phyloP scores from a whole-genome alignment of 2,113 vertebrate species.

The Neofelis nebulosa region DNA sequence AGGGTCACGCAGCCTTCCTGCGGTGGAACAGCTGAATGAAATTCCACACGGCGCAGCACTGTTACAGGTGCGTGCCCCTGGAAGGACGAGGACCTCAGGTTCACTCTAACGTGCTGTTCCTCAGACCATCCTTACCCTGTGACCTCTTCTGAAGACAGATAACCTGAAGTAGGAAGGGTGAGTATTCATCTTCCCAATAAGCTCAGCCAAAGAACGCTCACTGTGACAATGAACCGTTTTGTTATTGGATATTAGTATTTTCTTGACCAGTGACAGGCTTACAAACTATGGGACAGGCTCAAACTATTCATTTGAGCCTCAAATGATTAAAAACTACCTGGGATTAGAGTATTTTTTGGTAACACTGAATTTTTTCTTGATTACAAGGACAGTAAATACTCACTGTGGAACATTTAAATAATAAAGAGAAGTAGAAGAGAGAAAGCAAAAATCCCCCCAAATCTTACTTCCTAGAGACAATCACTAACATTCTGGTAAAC shows the following conservation, averaged over 20 bases:
- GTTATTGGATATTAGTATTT: background rate
- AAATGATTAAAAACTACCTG: background rate
- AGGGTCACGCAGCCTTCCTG: background rate
- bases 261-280: background rate
- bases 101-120: background rate
- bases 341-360: background rate
- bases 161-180: background rate
- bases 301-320: background rate
- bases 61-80: rapidly evolving
- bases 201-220: background rate
- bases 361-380: background rate
- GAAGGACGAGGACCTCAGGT: background rate
- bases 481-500: background rate
- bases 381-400: background rate
- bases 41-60: rapidly evolving
- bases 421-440: background rate
- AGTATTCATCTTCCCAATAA: background rate
- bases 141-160: background rate
- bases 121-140: background rate
- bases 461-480: background rate
- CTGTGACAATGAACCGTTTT: background rate
- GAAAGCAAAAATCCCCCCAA: background rate
- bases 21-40: background rate
- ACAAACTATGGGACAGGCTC: background rate
- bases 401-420: background rate